These are phyloP conservation scores for Creontiades dilutus DNA, from an alignment of 2,888 invertebrate genomes.

Conservation along the genomic window DNA sequence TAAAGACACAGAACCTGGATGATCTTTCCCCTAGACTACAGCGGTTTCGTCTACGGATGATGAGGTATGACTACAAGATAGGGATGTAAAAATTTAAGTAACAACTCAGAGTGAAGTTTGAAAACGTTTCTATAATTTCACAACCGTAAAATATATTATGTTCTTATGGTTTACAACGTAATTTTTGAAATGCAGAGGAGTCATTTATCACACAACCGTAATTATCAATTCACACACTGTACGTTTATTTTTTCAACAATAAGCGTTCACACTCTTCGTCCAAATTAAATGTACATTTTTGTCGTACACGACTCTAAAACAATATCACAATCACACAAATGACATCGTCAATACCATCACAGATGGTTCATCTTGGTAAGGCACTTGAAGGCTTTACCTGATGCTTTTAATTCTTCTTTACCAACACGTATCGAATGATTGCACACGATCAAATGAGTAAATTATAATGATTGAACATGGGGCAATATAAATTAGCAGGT, in stretches of 20 bases:
- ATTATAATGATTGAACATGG: too few relatives aligned
- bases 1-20: too few relatives aligned
- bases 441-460: too few relatives aligned
- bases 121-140: slow-evolving; percentile 20
- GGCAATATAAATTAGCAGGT: too few relatives aligned
- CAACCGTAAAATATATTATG: background rate
- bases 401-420: background rate
- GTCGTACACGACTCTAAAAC: background rate
- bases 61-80: too few relatives aligned
- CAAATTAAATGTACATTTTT: background rate
- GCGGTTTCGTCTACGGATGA: too few relatives aligned
- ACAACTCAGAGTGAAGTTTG: background rate
- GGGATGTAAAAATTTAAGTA: too few relatives aligned
- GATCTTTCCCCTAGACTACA: too few relatives aligned
- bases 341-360: background rate
- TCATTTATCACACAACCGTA: slow-evolving; percentile 7
- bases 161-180: slow-evolving; percentile 1
- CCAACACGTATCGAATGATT: background rate
- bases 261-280: background rate
- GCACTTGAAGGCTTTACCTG: slow-evolving; percentile 14
- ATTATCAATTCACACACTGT: background rate
- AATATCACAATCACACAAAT: slow-evolving; percentile 23
- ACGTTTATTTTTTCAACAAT: background rate
- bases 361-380: slow-evolving; percentile 9
- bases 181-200: slow-evolving; percentile 1